Percentiles rank a stretch among this genome's conserved stretches.
phyloP scores from a whole-genome alignment of 2,113 vertebrate species.

The Hippoglossus stenolepis region DNA sequence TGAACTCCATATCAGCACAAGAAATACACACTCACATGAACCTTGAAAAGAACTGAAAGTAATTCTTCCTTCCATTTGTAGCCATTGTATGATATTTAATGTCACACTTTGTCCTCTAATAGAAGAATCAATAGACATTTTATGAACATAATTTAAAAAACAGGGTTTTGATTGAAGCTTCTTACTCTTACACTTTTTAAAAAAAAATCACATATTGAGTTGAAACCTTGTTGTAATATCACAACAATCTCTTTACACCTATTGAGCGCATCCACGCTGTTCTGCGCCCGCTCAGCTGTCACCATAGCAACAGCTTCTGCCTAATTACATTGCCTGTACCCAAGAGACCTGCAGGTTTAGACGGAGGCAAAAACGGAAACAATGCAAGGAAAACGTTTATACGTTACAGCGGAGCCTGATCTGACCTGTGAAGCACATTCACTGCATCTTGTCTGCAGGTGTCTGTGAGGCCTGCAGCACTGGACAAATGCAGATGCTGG shows the following conservation, averaged over 20 bases:
- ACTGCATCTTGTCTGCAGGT: background rate
- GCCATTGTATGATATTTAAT: too few relatives aligned
- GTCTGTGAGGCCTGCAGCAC: conserved; percentile 1
- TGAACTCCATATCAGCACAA: background rate
- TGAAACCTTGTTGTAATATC: background rate
- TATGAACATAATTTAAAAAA: too few relatives aligned
- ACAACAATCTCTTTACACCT: background rate
- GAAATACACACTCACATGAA: background rate
- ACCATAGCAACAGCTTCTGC: conserved; percentile 62
- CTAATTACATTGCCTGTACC: conserved; percentile 31
- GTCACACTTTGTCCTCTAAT: too few relatives aligned
- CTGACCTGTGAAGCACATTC: background rate
- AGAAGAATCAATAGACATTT: too few relatives aligned
- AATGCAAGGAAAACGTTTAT: background rate
- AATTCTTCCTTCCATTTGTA: too few relatives aligned
- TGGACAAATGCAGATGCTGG: background rate
- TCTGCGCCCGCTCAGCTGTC: conserved; percentile 24
- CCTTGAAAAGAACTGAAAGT: too few relatives aligned
- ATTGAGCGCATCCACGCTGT: background rate
- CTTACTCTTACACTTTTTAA: background rate
- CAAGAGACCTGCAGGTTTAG: conserved; percentile 15
- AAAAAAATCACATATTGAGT: background rate
- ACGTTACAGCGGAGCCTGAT: background rate
- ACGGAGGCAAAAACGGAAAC: conserved; percentile 14
- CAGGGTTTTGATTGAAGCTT: background rate